Conservation (phyloP, 2,113 vertebrate species). For the Phaethornis superciliosus region DNA sequence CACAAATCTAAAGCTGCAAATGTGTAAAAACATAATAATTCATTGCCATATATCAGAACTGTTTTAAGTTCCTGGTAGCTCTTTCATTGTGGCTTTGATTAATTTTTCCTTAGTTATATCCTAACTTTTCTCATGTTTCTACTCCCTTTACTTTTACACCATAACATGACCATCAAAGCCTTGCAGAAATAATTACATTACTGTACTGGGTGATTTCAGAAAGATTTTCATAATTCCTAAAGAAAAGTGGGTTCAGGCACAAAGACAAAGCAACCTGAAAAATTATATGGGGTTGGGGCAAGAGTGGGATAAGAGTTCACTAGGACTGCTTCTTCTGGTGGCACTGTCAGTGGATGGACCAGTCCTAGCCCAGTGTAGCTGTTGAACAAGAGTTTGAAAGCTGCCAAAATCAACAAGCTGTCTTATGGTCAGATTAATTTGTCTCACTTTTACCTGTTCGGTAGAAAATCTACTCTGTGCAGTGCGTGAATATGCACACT, state of each 20-base stretch:
- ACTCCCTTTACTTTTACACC: neutral
- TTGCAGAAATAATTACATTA: neutral
- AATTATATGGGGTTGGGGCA: neutral
- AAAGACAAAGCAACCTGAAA: neutral
- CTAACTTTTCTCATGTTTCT: neutral
- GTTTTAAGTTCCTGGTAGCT: neutral
- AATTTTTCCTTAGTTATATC: neutral
- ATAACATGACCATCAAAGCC: neutral
- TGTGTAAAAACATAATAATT: neutral
- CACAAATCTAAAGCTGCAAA: neutral
- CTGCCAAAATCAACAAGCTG: neutral
- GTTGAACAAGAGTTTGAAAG: neutral
- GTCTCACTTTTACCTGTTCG: neutral
- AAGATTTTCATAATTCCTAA: neutral
- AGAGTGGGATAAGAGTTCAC: neutral
- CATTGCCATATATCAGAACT: neutral
- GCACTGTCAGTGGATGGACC: too few relatives aligned
- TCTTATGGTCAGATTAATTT: neutral
- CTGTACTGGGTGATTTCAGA: neutral
- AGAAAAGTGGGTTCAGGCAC: neutral
- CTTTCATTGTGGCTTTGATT: neutral
- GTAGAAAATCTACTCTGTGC: neutral
- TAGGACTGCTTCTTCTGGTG: neutral
- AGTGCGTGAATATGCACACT: accelerated
- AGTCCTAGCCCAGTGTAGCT: neutral